Evolutionary conservation across 92 coral and sea anemone species (phyloP), one percentile per base, ranked within the genome.

Genomic region (Galaxea fascicularis): DNA sequence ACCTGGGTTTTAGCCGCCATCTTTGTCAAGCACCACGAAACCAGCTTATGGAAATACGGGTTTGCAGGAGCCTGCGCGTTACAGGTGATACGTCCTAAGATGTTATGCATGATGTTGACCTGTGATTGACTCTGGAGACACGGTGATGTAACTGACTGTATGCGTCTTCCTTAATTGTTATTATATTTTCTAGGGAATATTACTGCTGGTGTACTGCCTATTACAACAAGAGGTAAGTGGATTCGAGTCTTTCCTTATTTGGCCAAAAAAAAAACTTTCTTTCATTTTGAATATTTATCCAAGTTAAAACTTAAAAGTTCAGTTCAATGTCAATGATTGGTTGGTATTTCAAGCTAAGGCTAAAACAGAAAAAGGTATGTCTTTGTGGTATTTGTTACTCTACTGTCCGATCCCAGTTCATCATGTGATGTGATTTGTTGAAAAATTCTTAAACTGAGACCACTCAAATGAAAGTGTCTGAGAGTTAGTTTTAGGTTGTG

Each of bases 1-100:
- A 93, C 98, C 28, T 94, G 95, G 93, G 95, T 91, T 0, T 71
- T 86, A 51, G 99, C 96, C 18, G 97, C 97, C 30, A 89, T 94
- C 71, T 92, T 93, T 71, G 99, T 95, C 90, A 93, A 87, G 46
- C 91, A 90, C 78, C 98, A 93, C 75, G 95, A 90, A 78, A 82
- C 68, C 58, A 72, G 68, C 59, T 62, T 84, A 71, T 94, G 98
- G 95, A 93, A 96, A 64, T 94, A 94, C 85, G 87, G 87, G 86
- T 94, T 96, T 63, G 98, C 98, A 9, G 95, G 92, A 31, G 90
- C 93, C 54, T 96, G 96, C 63, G 88, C 89, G 51, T 79, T 96
- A 44, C 96, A 94, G 93, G 98, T 96, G 63, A 74, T 56, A 31
- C 45, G 21, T 29, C 65, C 25, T 80, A 35, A 30, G 16, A 62